Evolutionary conservation across 2,113 vertebrate species (phyloP).

Genomic region (Malaclemys terrapin): DNA sequence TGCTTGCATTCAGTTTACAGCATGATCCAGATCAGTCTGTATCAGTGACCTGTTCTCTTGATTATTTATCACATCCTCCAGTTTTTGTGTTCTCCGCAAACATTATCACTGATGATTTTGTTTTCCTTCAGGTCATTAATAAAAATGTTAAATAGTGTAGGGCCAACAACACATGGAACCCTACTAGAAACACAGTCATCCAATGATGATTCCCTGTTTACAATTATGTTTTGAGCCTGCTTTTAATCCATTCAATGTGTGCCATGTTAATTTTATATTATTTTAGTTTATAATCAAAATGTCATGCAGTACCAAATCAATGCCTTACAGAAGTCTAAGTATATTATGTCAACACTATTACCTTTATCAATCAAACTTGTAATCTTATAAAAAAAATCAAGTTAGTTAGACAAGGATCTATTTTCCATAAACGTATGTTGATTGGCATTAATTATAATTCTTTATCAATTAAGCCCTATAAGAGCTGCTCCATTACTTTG

Average conservation of each 20-base stretch:
- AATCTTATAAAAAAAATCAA: neutral
- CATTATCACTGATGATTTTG: neutral
- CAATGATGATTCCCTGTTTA: neutral
- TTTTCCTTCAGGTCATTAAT: no score
- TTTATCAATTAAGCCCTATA: neutral
- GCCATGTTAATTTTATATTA: neutral
- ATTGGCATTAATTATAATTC: neutral
- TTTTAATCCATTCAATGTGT: neutral
- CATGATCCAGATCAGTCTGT: neutral
- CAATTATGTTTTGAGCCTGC: neutral
- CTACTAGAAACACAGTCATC: neutral
- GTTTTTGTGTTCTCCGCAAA: neutral
- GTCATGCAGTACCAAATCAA: neutral
- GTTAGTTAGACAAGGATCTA: neutral
- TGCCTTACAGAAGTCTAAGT: neutral
- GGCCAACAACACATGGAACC: neutral
- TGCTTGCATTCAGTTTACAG: neutral
- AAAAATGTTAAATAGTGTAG: neutral
- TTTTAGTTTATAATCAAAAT: neutral
- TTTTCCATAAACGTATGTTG: neutral
- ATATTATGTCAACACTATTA: neutral
- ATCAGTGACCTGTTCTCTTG: neutral
- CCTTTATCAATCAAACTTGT: neutral
- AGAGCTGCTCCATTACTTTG: neutral
- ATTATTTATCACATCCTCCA: neutral